These are phyloP conservation scores for Furnarius figulus DNA, from an alignment of 2,113 vertebrate species.

Conservation along the genomic window DNA sequence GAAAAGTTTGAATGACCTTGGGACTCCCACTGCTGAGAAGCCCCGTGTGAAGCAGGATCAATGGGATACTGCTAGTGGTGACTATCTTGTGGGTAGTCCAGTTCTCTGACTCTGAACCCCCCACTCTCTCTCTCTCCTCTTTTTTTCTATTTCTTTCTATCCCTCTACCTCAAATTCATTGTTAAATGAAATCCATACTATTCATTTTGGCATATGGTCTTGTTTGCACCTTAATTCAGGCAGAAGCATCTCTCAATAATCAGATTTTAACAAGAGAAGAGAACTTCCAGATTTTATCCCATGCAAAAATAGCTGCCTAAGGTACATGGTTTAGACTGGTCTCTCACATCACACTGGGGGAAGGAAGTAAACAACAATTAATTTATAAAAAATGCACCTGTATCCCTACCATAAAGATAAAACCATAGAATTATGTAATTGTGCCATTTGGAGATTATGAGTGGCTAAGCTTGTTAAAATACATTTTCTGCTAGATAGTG, in stretches of 20 bases:
- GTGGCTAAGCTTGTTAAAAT: not conserved
- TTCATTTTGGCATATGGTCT: not conserved
- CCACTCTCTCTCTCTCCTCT: not conserved
- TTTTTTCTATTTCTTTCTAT: not conserved
- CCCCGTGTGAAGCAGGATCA: not conserved
- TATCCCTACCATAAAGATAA: not conserved
- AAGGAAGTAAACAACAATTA: not conserved
- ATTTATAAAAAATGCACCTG: not conserved
- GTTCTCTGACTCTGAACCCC: not conserved
- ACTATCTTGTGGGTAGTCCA: not conserved
- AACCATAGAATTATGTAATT: not conserved
- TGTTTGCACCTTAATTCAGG: accelerated
- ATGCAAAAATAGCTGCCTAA: not conserved
- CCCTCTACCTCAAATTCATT: not conserved
- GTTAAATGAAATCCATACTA: not conserved
- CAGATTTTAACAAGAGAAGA: not conserved
- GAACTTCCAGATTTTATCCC: not conserved
- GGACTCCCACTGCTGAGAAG: accelerated
- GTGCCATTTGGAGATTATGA: not conserved
- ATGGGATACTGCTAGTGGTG: accelerated
- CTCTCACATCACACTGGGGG: not conserved
- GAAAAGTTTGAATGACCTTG: not conserved
- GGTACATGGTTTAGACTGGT: not conserved
- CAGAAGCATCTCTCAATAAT: not conserved
- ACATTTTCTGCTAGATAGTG: not conserved